These are phyloP conservation scores for Oreochromis aureus DNA, from an alignment of 2,113 vertebrate species.

Conservation along the genomic window DNA sequence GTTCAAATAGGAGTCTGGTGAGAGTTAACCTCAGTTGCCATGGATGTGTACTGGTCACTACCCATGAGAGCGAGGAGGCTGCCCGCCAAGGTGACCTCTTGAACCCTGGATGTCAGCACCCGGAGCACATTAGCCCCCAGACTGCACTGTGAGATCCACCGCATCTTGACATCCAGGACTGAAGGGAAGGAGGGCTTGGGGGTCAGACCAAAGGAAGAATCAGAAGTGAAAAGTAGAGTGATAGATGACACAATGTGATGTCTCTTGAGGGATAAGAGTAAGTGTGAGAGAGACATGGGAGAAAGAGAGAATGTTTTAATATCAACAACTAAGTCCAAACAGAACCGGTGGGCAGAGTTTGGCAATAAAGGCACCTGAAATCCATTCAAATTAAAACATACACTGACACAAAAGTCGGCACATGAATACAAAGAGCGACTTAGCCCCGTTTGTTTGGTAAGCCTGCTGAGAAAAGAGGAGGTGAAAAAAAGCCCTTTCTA, in stretches of 20 bases:
- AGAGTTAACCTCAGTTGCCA: neutral
- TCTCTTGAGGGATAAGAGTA: neutral
- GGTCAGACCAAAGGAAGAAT: neutral
- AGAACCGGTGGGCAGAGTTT: neutral
- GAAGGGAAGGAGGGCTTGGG: neutral
- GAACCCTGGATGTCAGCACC: neutral
- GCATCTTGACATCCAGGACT: neutral
- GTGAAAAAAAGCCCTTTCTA: neutral
- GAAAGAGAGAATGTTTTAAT: neutral
- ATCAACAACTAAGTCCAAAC: conserved; percentile 6
- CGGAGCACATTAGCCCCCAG: neutral
- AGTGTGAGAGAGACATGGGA: neutral
- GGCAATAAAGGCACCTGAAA: conserved; percentile 27
- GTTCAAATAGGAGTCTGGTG: neutral
- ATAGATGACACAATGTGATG: conserved; percentile 12
- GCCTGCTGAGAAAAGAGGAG: neutral
- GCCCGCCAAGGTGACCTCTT: neutral
- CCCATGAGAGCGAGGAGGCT: neutral
- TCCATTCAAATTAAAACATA: conserved; percentile 45
- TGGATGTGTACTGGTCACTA: neutral
- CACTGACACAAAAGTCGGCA: neutral
- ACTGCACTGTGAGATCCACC: neutral
- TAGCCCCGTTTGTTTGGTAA: conserved; percentile 13
- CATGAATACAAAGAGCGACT: conserved; percentile 42
- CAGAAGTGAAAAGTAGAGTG: neutral